These are phyloP conservation scores for Mimachlamys varia DNA, from an alignment of 2,888 invertebrate species.

Conservation along the genomic window DNA sequence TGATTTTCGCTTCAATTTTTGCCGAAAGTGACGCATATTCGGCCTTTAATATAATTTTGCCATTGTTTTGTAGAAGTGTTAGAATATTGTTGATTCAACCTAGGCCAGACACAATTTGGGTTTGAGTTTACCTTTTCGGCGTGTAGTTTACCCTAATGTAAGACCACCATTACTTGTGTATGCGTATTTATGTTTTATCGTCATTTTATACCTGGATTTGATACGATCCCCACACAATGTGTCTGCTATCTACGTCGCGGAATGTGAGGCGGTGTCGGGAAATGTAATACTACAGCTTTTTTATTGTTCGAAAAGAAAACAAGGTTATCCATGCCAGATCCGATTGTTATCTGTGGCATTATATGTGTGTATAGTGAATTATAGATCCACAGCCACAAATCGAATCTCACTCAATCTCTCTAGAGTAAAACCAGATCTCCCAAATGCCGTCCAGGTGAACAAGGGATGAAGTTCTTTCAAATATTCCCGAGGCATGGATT, in stretches of 20 bases:
- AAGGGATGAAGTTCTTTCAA: not conserved
- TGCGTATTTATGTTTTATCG: not conserved
- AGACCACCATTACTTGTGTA: not conserved
- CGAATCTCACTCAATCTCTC: not conserved
- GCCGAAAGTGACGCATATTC: too few relatives aligned
- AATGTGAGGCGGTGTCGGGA: not conserved
- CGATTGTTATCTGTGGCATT: conserved; percentile 17
- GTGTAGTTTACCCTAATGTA: not conserved
- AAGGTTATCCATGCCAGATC: not conserved
- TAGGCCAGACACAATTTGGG: not conserved
- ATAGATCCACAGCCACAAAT: not conserved
- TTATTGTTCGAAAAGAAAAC: conserved; percentile 17
- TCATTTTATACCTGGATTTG: not conserved
- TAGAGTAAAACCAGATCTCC: not conserved
- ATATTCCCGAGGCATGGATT: not conserved
- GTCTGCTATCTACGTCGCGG: not conserved
- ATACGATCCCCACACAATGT: not conserved
- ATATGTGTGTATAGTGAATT: not conserved
- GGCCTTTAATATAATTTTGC: not conserved
- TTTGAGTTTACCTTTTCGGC: not conserved
- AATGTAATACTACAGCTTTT: not conserved
- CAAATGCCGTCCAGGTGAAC: not conserved
- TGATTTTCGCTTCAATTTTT: too few relatives aligned
- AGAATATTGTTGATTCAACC: not conserved
- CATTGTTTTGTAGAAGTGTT: not conserved